phyloP scores from a whole-genome alignment of 92 coral and sea anemone genomes.

The Actinernus sp. region DNA sequence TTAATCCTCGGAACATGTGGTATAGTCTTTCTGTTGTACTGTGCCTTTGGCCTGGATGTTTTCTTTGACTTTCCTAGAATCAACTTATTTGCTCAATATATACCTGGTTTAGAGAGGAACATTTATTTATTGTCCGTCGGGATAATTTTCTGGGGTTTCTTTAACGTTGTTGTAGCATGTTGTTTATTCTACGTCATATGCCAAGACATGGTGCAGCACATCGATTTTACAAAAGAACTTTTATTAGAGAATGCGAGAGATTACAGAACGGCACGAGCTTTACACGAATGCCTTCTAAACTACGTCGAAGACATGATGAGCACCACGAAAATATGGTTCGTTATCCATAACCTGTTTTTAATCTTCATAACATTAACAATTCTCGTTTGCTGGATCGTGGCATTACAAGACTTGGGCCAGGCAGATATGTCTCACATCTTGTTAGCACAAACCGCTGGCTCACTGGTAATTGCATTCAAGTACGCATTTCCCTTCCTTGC shows the following conservation, averaged over 20 bases:
- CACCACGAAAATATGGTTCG: slow-evolving; percentile 58
- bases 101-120: too few species aligned
- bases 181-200: slow-evolving; percentile 66
- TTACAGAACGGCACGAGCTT: slow-evolving; percentile 46
- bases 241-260: slow-evolving; percentile 36
- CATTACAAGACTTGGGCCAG: slow-evolving; percentile 7
- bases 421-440: slow-evolving; percentile 14
- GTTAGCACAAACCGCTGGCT: slow-evolving; percentile 57
- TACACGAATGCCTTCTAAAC: slow-evolving; percentile 60
- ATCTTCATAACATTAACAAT: slow-evolving; percentile 39
- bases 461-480: slow-evolving; percentile 60
- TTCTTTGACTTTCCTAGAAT: slow-evolving; percentile 60
- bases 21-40: slow-evolving; percentile 27
- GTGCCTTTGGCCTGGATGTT: slow-evolving; percentile 43
- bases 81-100: slow-evolving; percentile 44
- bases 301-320: slow-evolving; percentile 52
- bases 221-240: slow-evolving; percentile 52
- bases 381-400: slow-evolving; percentile 50
- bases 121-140: slow-evolving; percentile 32
- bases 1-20: slow-evolving; percentile 44
- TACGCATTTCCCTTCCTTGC: slow-evolving; percentile 70
- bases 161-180: slow-evolving; percentile 55
- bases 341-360: slow-evolving; percentile 58
- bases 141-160: slow-evolving; percentile 54
- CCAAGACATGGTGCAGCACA: slow-evolving; percentile 55